Conservation (phyloP, 2,797 vertebrate species). For the Bradypodion pumilum region DNA sequence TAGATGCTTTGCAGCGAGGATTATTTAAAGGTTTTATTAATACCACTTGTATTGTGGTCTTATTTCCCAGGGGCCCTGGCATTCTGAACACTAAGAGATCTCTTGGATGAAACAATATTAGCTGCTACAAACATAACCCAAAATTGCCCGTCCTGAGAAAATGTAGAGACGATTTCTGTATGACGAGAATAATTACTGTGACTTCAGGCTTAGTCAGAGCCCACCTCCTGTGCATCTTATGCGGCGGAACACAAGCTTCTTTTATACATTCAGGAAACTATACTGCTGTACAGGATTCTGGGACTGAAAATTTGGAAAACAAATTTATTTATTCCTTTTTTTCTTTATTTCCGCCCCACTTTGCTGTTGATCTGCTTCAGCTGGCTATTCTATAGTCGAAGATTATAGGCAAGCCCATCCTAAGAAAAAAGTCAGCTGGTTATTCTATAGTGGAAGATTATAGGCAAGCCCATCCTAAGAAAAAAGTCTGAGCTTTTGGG, state of each 20-base stretch:
- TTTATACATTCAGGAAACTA: not conserved
- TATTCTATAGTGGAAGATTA: not conserved
- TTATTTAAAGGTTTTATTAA: constrained; percentile 62
- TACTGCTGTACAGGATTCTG: not conserved
- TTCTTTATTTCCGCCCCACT: not conserved
- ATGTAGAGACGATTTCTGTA: constrained; percentile 35
- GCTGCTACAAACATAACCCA: constrained; percentile 43
- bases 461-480: no score
- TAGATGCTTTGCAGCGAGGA: constrained; percentile 44
- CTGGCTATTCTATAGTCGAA: not conserved
- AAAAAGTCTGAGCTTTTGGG: no score
- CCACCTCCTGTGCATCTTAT: not conserved
- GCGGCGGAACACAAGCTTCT: not conserved
- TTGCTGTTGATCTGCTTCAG: not conserved
- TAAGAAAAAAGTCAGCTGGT: no score
- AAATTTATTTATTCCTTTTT: not conserved
- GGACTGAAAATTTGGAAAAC: not conserved
- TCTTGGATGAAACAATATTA: constrained; percentile 38
- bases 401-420: no score
- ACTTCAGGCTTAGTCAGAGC: constrained; percentile 1
- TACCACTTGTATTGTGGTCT: constrained; percentile 36
- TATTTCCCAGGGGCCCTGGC: constrained; percentile 53
- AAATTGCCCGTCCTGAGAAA: constrained; percentile 25
- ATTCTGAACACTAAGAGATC: constrained; percentile 24
- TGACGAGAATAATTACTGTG: constrained; percentile 42